Conservation (phyloP, 1,140 invertebrate species). For the Brachionus koreanus region DNA sequence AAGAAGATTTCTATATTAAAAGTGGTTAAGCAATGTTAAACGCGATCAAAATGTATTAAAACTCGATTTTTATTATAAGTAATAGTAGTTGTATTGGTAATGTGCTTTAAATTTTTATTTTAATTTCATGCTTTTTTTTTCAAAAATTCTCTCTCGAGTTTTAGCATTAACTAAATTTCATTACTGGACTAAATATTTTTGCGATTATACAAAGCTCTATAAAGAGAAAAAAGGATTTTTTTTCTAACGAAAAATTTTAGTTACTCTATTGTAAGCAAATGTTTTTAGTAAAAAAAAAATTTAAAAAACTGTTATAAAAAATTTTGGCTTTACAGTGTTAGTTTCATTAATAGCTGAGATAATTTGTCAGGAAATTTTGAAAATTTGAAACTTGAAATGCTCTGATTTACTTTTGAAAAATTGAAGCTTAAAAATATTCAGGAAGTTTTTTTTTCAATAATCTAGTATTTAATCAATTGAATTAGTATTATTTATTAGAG, state of each 20-base stretch:
- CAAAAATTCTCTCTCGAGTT: not conserved
- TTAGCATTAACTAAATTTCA: not conserved
- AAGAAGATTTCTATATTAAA: not conserved
- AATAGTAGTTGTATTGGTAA: not conserved
- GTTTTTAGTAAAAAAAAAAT: too few relatives aligned
- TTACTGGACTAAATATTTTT: not conserved
- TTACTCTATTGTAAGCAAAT: not conserved
- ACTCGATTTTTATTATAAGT: not conserved
- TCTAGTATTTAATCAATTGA: too few relatives aligned
- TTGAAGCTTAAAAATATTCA: too few relatives aligned
- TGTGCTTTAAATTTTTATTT: not conserved
- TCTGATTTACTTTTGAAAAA: too few relatives aligned
- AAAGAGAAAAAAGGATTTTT: not conserved
- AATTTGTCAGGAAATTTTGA: too few relatives aligned
- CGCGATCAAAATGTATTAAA: constrained; percentile 1
- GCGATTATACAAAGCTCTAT: not conserved
- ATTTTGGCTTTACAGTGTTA: too few relatives aligned
- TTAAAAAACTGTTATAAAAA: too few relatives aligned
- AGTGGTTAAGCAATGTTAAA: not conserved
- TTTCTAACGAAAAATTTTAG: not conserved
- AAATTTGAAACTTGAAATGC: too few relatives aligned
- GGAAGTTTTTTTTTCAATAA: too few relatives aligned
- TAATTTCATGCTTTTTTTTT: constrained; percentile 2
- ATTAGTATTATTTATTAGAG: too few relatives aligned
- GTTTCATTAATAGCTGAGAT: too few relatives aligned